Evolutionary conservation across 2,113 vertebrate genomes (phyloP).

Genomic region (Progne subis): DNA sequence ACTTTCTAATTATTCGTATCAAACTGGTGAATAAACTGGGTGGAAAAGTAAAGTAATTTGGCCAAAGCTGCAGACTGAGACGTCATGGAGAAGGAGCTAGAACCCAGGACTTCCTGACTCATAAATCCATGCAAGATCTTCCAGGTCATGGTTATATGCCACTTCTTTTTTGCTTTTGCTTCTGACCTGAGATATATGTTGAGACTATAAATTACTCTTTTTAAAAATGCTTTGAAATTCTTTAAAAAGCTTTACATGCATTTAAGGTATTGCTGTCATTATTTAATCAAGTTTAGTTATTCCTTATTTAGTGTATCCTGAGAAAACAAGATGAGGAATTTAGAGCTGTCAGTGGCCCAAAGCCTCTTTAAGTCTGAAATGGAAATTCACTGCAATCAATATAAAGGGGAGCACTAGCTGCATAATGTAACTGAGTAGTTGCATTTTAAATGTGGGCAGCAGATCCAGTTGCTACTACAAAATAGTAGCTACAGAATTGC

Average conservation of each 20-base stretch:
- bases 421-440: background rate
- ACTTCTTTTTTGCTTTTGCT: background rate
- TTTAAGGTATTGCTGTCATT: background rate
- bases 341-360: background rate
- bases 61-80: background rate
- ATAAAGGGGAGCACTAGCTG: background rate
- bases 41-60: slow-evolving; percentile 45
- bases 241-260: background rate
- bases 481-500: background rate
- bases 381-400: background rate
- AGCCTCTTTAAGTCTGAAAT: background rate
- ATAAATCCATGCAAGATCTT: background rate
- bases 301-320: background rate
- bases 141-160: background rate
- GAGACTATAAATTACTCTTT: background rate
- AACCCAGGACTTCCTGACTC: background rate
- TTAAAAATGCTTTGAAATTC: background rate
- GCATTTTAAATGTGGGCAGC: background rate
- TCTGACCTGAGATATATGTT: background rate
- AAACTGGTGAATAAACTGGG: slow-evolving; percentile 4
- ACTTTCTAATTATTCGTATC: slow-evolving; percentile 17
- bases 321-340: background rate
- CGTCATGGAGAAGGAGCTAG: background rate
- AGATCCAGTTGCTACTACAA: slow-evolving; percentile 23
- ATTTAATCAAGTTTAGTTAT: background rate